Evolutionary conservation across 1,140 invertebrate genomes (phyloP).

Genomic region (Drosophila nebulosa): DNA sequence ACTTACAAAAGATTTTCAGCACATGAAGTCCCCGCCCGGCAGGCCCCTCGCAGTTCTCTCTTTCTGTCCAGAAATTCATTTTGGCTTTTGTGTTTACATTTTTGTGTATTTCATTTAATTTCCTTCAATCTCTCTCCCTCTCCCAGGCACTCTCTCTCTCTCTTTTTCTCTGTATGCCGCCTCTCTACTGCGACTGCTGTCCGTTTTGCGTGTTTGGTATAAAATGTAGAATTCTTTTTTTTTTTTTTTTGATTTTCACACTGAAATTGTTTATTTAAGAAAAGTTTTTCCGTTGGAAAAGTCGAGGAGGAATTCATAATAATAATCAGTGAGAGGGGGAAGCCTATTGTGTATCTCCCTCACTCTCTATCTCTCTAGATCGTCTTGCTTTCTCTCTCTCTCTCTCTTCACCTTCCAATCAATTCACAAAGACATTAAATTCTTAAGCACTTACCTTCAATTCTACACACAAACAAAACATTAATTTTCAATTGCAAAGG

Average conservation of each 20-base stretch:
- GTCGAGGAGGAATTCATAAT: constrained; percentile 54
- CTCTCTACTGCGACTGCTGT: constrained; percentile 60
- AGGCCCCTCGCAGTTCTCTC: background rate
- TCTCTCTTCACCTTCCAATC: constrained; percentile 44
- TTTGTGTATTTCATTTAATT: constrained; percentile 71
- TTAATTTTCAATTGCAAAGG: constrained; percentile 49
- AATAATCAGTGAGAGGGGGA: constrained; percentile 47
- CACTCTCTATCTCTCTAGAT: background rate
- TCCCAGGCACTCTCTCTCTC: background rate
- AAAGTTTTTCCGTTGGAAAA: constrained; percentile 36
- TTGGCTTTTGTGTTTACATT: constrained; percentile 58
- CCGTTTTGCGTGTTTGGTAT: constrained; percentile 63
- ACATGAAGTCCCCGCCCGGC: background rate
- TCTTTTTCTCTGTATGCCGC: constrained; percentile 19
- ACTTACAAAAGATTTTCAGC: background rate
- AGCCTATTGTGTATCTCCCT: constrained; percentile 8
- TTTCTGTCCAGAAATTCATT: background rate
- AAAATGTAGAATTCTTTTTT: constrained; percentile 57
- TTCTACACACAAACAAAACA: constrained; percentile 66
- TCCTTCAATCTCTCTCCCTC: constrained; percentile 39
- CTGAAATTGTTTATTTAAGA: constrained; percentile 75
- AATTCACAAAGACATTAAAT: constrained; percentile 62
- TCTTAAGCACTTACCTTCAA: constrained; percentile 66
- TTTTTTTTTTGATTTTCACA: constrained; percentile 24
- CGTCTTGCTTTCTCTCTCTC: background rate